phyloP scores from a whole-genome alignment of 2,888 invertebrate genomes.

The Lacanobia wlatinum region DNA sequence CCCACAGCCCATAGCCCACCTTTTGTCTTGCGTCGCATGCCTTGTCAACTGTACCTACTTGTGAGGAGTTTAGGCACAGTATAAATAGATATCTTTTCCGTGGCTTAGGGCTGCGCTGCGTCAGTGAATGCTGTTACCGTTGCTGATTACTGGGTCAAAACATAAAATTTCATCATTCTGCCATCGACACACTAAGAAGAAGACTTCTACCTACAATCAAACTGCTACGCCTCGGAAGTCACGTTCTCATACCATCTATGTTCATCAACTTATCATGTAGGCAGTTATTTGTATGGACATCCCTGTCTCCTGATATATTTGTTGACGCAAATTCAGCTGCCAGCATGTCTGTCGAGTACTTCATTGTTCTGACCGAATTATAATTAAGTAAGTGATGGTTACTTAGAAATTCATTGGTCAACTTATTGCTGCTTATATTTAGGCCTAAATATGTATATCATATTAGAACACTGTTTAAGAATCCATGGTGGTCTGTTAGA shows the following conservation, averaged over 20 bases:
- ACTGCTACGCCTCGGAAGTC: background rate
- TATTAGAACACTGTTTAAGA: background rate
- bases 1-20: too few species aligned
- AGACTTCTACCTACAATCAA: background rate
- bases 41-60: too few species aligned
- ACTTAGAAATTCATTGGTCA: background rate
- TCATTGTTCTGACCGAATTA: background rate
- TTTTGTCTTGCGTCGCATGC: too few species aligned
- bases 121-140: too few species aligned
- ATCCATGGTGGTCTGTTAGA: background rate
- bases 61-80: too few species aligned
- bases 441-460: too few species aligned
- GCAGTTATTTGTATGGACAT: background rate
- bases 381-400: background rate
- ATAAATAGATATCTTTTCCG: too few species aligned
- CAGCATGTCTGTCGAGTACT: slow-evolving; percentile 16
- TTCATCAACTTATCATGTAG: slow-evolving; percentile 2
- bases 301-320: background rate
- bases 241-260: background rate
- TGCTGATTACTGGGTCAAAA: too few species aligned
- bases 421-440: background rate
- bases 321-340: slow-evolving; percentile 27
- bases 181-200: too few species aligned
- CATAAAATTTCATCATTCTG: too few species aligned
- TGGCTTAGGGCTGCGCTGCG: too few species aligned